Evolutionary conservation across 2,797 vertebrate genomes (phyloP).

Genomic region (Amphiprion clarkii): DNA sequence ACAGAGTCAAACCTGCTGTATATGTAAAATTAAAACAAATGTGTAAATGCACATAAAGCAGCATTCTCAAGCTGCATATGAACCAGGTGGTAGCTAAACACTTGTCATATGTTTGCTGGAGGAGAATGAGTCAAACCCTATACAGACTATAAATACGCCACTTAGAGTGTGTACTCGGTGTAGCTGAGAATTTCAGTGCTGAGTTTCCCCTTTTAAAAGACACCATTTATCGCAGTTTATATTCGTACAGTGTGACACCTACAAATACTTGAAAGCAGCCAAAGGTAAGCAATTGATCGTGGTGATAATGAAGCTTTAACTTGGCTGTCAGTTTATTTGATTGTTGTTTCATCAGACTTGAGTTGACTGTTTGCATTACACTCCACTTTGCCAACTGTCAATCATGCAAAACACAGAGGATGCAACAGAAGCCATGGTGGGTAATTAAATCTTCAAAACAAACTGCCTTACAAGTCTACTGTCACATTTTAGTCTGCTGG

Average conservation of each 20-base stretch:
- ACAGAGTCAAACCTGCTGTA: not conserved
- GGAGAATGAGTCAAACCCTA: not conserved
- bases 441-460: conserved; percentile 23
- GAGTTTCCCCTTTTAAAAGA: not conserved
- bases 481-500: not conserved
- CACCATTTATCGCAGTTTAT: not conserved
- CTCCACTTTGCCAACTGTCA: conserved; percentile 41
- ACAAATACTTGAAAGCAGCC: conserved; percentile 6
- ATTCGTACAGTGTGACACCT: conserved; percentile 1
- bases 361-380: conserved; percentile 23
- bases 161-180: not conserved
- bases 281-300: conserved; percentile 15
- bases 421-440: conserved; percentile 10
- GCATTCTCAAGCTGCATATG: not conserved
- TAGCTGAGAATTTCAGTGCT: not conserved
- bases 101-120: not conserved
- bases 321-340: conserved; percentile 34
- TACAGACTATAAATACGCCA: not conserved
- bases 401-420: conserved; percentile 25
- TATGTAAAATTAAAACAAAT: not conserved
- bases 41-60: no score
- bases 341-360: conserved; percentile 29
- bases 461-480: not conserved
- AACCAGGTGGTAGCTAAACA: not conserved
- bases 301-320: conserved; percentile 1